Percentiles rank a stretch among this genome's conserved stretches.
These are phyloP conservation scores for Brachyrhaphis roseni DNA, from an alignment of 2,797 vertebrate genomes.

Conservation along the genomic window DNA sequence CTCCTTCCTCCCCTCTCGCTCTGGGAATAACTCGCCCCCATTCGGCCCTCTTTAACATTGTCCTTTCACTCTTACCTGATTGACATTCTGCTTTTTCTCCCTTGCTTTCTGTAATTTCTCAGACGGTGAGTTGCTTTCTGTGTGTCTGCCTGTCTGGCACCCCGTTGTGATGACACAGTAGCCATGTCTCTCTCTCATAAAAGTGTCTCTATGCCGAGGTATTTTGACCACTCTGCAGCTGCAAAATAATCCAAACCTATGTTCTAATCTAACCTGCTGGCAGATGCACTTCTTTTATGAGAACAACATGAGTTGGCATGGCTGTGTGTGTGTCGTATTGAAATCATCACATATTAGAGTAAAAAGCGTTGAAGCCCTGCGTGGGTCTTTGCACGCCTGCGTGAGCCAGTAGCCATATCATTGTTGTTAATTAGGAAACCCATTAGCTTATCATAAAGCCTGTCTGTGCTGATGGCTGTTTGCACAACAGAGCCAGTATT, in stretches of 20 bases:
- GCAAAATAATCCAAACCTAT: conserved; percentile 9
- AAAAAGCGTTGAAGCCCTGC: conserved; percentile 5
- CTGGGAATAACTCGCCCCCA: conserved; percentile 21
- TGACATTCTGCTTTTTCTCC: conserved; percentile 76
- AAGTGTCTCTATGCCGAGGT: conserved; percentile 42
- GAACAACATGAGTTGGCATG: conserved; percentile 72
- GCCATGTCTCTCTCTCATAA: conserved; percentile 68
- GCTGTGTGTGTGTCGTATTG: conserved; percentile 59
- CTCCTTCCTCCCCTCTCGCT: conserved; percentile 1
- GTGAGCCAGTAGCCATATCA: conserved; percentile 32
- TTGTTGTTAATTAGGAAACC: conserved; percentile 22
- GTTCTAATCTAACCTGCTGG: conserved; percentile 15
- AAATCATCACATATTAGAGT: conserved; percentile 51
- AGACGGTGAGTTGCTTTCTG: conserved; percentile 78
- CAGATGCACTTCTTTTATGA: conserved; percentile 57
- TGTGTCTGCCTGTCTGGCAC: conserved; percentile 52
- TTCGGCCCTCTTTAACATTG: conserved; percentile 45
- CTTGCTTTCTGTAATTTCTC: conserved; percentile 74
- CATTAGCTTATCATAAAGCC: conserved; percentile 26
- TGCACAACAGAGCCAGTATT: conserved; percentile 15
- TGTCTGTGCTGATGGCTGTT: conserved; percentile 32
- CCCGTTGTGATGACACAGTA: conserved; percentile 63
- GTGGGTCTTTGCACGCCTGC: conserved; percentile 30
- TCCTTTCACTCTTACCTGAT: conserved; percentile 59
- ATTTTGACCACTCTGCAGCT: conserved; percentile 43